A percentile compares a stretch with the other conserved stretches of the same genome.
Conservation (phyloP, 2,113 vertebrate genomes). For the Noturus placidus region DNA sequence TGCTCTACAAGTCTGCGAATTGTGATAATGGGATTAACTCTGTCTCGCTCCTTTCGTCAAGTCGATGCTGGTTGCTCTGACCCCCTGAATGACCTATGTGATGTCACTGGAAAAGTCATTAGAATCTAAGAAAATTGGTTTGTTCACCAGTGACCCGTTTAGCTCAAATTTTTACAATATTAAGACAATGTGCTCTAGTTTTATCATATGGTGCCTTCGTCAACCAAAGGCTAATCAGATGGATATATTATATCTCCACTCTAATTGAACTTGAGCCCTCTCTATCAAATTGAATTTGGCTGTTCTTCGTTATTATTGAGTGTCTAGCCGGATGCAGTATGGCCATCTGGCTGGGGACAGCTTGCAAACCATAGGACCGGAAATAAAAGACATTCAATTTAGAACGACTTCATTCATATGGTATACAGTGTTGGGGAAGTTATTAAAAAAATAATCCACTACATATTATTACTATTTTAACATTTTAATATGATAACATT, state of each 20-base stretch:
- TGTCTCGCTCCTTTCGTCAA: conserved; percentile 45
- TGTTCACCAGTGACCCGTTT: conserved; percentile 55
- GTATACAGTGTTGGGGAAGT: no score
- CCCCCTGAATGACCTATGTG: conserved; percentile 58
- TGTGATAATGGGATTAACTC: conserved; percentile 65
- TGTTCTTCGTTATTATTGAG: conserved; percentile 57
- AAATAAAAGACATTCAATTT: neutral
- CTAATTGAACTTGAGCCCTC: conserved; percentile 63
- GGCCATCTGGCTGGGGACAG: conserved; percentile 66
- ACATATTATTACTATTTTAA: no score
- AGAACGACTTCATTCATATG: neutral
- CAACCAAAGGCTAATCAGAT: conserved; percentile 56
- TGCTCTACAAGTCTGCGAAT: conserved; percentile 52
- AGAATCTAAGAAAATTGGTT: conserved; percentile 58
- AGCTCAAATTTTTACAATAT: conserved; percentile 45
- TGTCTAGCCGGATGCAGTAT: conserved; percentile 56
- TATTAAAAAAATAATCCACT: no score
- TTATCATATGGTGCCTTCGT: conserved; percentile 48
- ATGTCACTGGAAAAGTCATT: conserved; percentile 33
- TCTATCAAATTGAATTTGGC: conserved; percentile 66
- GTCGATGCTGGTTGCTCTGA: conserved; percentile 56
- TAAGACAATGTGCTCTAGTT: conserved; percentile 56
- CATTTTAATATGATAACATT: no score
- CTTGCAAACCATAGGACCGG: neutral
- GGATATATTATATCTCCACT: conserved; percentile 59